Evolutionary conservation across 2,888 invertebrate species (phyloP).

Genomic region (Amphimallon solstitiale): DNA sequence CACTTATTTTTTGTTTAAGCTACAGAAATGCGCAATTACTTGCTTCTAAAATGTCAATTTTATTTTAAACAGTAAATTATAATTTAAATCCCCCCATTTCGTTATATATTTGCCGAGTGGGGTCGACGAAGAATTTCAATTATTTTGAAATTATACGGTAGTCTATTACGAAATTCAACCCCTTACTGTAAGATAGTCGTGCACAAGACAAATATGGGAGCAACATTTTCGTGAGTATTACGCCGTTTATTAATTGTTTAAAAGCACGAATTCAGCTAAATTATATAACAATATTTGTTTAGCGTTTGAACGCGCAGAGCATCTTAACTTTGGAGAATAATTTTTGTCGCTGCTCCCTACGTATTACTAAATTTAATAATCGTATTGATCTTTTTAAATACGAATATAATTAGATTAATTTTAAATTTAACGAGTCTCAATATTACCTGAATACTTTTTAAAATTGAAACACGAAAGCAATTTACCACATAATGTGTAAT

Average conservation of each 20-base stretch:
- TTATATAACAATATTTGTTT: conserved; percentile 21
- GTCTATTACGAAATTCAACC: conserved; percentile 25
- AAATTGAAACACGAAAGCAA: no score
- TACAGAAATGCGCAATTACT: no score
- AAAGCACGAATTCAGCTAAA: conserved; percentile 21
- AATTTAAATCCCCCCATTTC: conserved; percentile 10
- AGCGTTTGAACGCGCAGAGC: conserved; percentile 2
- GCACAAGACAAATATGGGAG: conserved; percentile 19
- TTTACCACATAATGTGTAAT: no score
- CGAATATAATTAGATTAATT: no score
- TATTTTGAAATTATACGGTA: conserved; percentile 32
- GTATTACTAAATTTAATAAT: no score
- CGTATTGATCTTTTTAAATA: no score
- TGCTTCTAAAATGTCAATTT: no score
- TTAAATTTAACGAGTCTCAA: no score
- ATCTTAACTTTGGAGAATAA: no score
- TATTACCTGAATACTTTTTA: no score
- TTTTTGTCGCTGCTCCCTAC: no score
- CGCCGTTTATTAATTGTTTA: conserved; percentile 22
- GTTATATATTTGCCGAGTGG: conserved; percentile 20
- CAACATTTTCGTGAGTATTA: conserved; percentile 19
- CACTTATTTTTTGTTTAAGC: no score
- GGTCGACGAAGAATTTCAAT: conserved; percentile 29
- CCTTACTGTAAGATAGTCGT: not conserved
- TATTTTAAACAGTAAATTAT: not conserved